Evolutionary conservation across 2,888 invertebrate species (phyloP).

Genomic region (Drosophila paramelanica): DNA sequence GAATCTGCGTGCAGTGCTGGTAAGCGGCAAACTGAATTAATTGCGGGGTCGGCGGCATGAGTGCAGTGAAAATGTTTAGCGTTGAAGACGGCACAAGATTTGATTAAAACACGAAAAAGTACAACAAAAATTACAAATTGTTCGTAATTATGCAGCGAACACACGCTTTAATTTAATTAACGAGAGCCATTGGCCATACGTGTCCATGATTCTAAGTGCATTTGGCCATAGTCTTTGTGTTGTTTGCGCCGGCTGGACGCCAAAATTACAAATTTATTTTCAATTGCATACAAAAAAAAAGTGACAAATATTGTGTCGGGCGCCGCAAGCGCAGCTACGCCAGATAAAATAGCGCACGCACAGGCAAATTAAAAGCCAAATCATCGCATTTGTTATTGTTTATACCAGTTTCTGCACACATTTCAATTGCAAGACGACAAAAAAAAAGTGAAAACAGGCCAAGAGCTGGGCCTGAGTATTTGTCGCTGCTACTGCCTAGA

Average conservation of each 20-base stretch:
- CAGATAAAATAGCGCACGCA: constrained; percentile 23
- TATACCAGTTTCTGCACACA: constrained; percentile 36
- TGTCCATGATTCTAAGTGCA: constrained; percentile 6
- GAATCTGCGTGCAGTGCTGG: constrained; percentile 62
- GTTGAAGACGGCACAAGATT: constrained; percentile 70
- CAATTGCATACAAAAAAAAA: constrained; percentile 50
- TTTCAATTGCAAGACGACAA: constrained; percentile 28
- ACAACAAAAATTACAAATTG: constrained; percentile 57
- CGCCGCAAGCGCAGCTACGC: constrained; percentile 21
- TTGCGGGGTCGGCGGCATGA: constrained; percentile 69
- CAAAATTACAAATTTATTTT: constrained; percentile 52
- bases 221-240: constrained; percentile 32
- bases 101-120: constrained; percentile 48
- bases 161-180: constrained; percentile 11
- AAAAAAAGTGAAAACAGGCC: constrained; percentile 63
- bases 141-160: constrained; percentile 48
- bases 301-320: constrained; percentile 29
- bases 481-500: constrained; percentile 28
- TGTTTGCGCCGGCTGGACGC: constrained; percentile 62
- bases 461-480: constrained; percentile 41
- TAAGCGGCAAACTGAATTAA: constrained; percentile 41
- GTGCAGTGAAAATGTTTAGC: constrained; percentile 75
- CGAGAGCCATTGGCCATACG: constrained; percentile 3
- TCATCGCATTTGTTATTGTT: constrained; percentile 60
- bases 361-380: constrained; percentile 21